Percentiles rank a stretch among this genome's conserved stretches.
Evolutionary conservation across 2,113 vertebrate species (phyloP).

Genomic region (Ellobius talpinus): DNA sequence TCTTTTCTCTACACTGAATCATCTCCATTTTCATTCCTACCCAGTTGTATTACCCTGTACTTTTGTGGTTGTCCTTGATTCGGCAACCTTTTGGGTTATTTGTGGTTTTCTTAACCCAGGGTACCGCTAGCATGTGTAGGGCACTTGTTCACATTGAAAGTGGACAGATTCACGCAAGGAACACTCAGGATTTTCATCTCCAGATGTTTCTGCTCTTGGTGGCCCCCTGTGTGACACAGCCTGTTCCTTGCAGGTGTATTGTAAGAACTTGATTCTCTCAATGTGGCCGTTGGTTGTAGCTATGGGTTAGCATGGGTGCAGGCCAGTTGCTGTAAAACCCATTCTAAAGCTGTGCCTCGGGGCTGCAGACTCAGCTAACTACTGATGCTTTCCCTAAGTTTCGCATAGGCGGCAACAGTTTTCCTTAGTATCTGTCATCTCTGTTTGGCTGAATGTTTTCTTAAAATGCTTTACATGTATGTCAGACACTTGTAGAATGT

Average conservation of each 20-base stretch:
- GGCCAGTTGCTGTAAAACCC: not conserved
- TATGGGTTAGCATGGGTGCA: not conserved
- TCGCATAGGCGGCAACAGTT: slow-evolving; percentile 54
- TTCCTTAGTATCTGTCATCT: slow-evolving; percentile 7
- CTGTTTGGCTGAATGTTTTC: slow-evolving; percentile 50
- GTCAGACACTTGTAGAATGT: slow-evolving; percentile 48
- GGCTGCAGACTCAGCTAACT: slow-evolving; percentile 21
- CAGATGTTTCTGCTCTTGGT: not conserved
- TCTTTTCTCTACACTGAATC: not conserved
- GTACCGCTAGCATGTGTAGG: no score
- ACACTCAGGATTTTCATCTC: not conserved
- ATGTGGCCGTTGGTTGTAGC: not conserved
- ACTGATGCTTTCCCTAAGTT: slow-evolving; percentile 3
- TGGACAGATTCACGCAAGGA: not conserved
- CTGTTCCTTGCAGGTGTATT: not conserved
- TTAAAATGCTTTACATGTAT: slow-evolving; percentile 54
- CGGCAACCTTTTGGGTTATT: not conserved
- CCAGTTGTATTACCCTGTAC: not conserved
- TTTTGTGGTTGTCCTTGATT: not conserved
- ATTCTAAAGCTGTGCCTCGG: slow-evolving; percentile 13
- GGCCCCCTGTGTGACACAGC: not conserved
- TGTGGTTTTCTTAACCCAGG: not conserved
- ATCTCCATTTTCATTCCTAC: not conserved
- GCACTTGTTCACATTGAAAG: not conserved
- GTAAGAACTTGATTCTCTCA: not conserved